Base-by-base conservation (phyloP, 2,797 vertebrate genomes). In the Miichthys miiuy region DNA sequence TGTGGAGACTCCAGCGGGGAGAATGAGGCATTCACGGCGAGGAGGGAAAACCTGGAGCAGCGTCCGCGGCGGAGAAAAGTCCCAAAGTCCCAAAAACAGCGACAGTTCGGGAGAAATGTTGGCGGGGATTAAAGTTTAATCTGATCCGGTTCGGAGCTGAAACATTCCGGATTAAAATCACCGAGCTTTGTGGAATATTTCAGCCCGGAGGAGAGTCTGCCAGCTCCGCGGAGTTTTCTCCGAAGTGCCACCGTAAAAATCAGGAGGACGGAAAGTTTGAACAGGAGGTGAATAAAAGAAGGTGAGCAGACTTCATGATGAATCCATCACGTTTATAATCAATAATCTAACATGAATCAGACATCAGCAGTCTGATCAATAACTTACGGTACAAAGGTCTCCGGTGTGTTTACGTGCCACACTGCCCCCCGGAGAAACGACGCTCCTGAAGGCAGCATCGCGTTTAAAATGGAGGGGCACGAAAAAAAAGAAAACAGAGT, bases 11-110 rank as follows among this genome's bases (percentile, higher is more conserved):
- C 67, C 69, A 62, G 79, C 79, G 63, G 77, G 68, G 67, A 63
- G 82, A 84, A 76, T 89, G 90, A 50, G 81, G 88, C 82, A 83
- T 81, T 87, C 76, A 84, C 50, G 77, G 83, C 80, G 72, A 72
- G 64, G 84, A 79, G 79, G 79, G 82, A 78, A 86, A 80, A 77
- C 66, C 77, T 0, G 75, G 25, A 61, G 65, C 6, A 21, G 1
- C 60, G 21, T 3, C 30, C 13, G 27, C 8, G 1, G 25, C 41
- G 38, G 13, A 41, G 51, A 34, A 34, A 34, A 16, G 76, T 38
- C 44, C 10, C 1, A 7, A 77, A 87, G 18, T 72, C 17, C 9
- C 1, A 60, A 62, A 30, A 6, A n/a, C 6, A 0, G 0, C 0
- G 0, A 17, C 10, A 3, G 8, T 17, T 6, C 0, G 1, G 0